Percentiles rank a stretch among this genome's conserved stretches.
Conservation (phyloP, 2,888 invertebrate genomes). For the Drosophila ochracea region DNA sequence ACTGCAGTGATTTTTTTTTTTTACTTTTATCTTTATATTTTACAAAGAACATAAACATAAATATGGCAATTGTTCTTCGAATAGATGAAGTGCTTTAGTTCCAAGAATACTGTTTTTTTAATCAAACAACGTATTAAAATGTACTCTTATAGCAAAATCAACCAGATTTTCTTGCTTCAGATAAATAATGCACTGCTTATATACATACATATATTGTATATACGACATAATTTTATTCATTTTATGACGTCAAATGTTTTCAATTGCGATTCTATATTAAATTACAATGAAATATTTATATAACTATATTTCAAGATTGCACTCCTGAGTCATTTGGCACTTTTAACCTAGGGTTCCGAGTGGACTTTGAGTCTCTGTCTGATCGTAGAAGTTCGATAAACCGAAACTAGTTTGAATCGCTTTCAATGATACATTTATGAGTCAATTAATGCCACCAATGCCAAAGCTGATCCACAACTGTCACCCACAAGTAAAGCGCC, state of each 20-base stretch:
- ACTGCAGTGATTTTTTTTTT: background rate
- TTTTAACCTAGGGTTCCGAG: slow-evolving; percentile 28
- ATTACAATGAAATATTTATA: background rate
- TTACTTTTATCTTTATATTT: background rate
- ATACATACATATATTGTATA: background rate
- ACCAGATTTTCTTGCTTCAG: background rate
- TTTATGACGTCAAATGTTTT: background rate
- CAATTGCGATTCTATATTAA: background rate
- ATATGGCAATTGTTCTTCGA: background rate
- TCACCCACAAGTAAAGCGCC: slow-evolving; percentile 33
- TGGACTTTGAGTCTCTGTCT: slow-evolving; percentile 16
- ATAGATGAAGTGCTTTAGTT: background rate
- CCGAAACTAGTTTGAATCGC: slow-evolving; percentile 62
- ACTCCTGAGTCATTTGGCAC: slow-evolving; percentile 36
- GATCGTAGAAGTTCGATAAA: slow-evolving; percentile 42
- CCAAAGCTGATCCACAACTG: slow-evolving; percentile 18
- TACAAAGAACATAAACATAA: background rate
- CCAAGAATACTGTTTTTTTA: background rate
- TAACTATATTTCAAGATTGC: background rate
- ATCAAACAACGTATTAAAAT: background rate
- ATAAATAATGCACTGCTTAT: background rate
- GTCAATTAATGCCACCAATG: slow-evolving; percentile 20
- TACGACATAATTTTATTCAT: background rate
- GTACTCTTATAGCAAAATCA: background rate
- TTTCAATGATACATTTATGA: slow-evolving; percentile 45